Conservation (phyloP, 2,888 invertebrate genomes). For the Tanypteryx hageni region DNA sequence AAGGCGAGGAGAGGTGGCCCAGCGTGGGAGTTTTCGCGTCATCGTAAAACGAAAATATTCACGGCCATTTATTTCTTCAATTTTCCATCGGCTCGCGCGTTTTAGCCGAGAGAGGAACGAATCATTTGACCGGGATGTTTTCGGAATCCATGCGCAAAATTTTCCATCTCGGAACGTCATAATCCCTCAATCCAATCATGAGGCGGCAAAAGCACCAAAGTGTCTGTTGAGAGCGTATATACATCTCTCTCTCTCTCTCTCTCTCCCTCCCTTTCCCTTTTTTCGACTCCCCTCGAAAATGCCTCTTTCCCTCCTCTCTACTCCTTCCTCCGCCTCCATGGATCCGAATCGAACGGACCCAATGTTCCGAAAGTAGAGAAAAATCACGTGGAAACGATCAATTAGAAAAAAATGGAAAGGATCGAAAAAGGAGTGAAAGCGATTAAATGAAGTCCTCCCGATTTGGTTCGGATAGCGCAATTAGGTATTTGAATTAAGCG, state of each 20-base stretch:
- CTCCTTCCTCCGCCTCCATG: not conserved
- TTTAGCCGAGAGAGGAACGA: not conserved
- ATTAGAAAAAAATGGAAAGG: not conserved
- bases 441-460: not conserved
- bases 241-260: too few species aligned
- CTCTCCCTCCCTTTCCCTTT: not conserved
- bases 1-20: not conserved
- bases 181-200: constrained; percentile 23
- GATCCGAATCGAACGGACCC: not conserved
- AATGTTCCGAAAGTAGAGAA: not conserved
- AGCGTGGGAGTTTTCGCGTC: constrained; percentile 22
- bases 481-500: too few species aligned
- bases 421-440: not conserved
- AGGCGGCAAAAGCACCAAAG: not conserved
- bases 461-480: not conserved
- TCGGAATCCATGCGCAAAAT: not conserved
- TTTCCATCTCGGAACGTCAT: constrained; percentile 35
- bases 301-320: not conserved
- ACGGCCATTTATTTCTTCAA: not conserved
- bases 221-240: not conserved
- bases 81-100: not conserved
- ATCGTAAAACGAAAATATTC: not conserved
- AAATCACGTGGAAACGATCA: not conserved
- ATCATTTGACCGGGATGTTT: constrained; percentile 17
- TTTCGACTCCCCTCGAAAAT: not conserved